Base-by-base conservation (phyloP, 2,113 vertebrate genomes). In the Coracopsis vasa region DNA sequence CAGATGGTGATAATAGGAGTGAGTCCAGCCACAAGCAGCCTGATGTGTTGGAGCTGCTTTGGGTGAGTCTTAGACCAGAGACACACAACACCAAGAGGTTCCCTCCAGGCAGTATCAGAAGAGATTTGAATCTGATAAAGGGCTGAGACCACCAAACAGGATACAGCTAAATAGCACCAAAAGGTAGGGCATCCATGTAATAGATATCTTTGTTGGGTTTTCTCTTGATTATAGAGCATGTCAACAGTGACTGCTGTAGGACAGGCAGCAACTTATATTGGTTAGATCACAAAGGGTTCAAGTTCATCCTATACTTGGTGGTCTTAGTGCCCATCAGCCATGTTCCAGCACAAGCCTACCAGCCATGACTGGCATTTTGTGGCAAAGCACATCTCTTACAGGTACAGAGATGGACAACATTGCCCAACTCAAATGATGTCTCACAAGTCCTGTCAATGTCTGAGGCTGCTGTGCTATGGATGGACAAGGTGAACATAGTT, bases 181-280 rank as follows among this genome's bases (percentile, higher is more conserved):
- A 74, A 64, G 7, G 23, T 9, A 42, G 47, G 48, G 24, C 11
- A 39, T 37, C 5, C 9, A 13, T 70, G 69, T 66, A 73, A 42
- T 5, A 84, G 35, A 23, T 16, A 16, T 4, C 2, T 51, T 4
- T 39, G 29, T 19, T 8, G 9, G 1, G 7, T 14, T 28, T 8
- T 19, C 23, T 72, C 39, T 48, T 47, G 58, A 15, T 53, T 62
- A 31, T 21, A 35, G 28, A 67, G 9, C 10, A 61, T 67, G 31
- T 41, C 1, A 2, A 13, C 13, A 10, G 19, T 24, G 41, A 41
- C 28, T n/a, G 8, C 15, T 83, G 17, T 17, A 47, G 47, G 35
- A 64, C 31, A 67, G 42, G 9, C 8, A 50, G 51, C 0, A 0
- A 33, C 6, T 64, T 2, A 18, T 2, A 0, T 56, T 23, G 16